Base-by-base conservation (phyloP, 2,113 vertebrate species). In the Nycticryphes semicollaris region DNA sequence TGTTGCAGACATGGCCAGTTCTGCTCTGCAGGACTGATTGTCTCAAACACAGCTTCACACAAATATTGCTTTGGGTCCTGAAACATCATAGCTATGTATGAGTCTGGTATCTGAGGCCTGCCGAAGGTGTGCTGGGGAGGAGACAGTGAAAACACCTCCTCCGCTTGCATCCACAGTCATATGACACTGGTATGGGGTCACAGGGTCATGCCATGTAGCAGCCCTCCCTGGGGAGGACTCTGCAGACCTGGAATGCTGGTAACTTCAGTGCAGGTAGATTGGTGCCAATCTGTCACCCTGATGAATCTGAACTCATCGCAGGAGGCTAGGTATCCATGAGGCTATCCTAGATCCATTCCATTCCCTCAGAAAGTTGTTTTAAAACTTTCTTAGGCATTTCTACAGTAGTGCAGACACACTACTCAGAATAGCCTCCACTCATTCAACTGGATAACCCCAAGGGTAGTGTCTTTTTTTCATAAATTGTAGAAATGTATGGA, bases 111-210 rank as follows among this genome's bases (percentile, higher is more conserved):
- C 28, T 64, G 81, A 67, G 68, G 64, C 66, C 27, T 50, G 60
- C 22, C 14, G 35, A n/a, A 53, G 41, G n/a, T 51, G 22, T 17
- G 4, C 43, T 54, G 56, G 41, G 6, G 7, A 75, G n/a, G 8
- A 59, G 8, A 20, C 1, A 25, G 17, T 9, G 28, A 31, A 41
- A 47, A 21, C 43, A 30, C 19, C 60, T 76, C 30, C 25, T 73
- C 43, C 39, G 2, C 67, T 50, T 54, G 30, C 57, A 50, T 3
- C 39, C 75, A 23, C 3, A 56, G 30, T 4, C 41, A 10, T 39
- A 48, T 0, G 0, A 23, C 47, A n/a, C 59, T 30, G 35, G 31
- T 11, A 1, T 2, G 21, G 53, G 25, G 22, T 28, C 41, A 35
- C 2, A 28, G 24, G 17, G 16, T 13, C 19, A 2, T 6, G 18